Evolutionary conservation across 92 coral and sea anemone species (phyloP).

Genomic region (Palythoa grandis): DNA sequence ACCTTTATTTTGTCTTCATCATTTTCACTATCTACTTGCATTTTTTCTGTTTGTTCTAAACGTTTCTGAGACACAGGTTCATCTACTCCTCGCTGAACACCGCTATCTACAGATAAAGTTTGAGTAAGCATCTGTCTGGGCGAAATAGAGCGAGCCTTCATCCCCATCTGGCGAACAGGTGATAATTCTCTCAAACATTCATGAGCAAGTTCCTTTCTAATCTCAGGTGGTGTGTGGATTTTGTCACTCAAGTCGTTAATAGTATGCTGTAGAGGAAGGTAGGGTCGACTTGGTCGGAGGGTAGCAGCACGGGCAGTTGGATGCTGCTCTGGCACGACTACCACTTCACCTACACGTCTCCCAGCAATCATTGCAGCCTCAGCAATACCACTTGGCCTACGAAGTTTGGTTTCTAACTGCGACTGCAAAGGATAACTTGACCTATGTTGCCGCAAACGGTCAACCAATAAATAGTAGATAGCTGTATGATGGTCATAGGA

Average conservation of each 20-base stretch:
- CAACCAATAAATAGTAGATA: conserved; percentile 90
- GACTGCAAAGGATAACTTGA: conserved; percentile 91
- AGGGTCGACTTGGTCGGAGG: conserved; percentile 72
- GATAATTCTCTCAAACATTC: conserved; percentile 89
- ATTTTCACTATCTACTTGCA: conserved; percentile 28
- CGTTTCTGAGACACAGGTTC: neutral
- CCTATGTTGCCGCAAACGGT: conserved; percentile 87
- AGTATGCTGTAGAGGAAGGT: conserved; percentile 84
- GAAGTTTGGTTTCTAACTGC: conserved; percentile 85
- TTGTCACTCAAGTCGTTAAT: conserved; percentile 84
- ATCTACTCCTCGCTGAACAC: conserved; percentile 56
- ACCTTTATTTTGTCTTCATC: conserved; percentile 65
- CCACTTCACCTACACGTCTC: conserved; percentile 53
- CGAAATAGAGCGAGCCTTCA: conserved; percentile 64
- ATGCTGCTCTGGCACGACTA: conserved; percentile 57
- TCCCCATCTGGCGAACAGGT: conserved; percentile 76
- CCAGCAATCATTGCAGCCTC: conserved; percentile 93
- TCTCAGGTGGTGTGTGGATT: conserved; percentile 97
- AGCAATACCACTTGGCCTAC: conserved; percentile 98
- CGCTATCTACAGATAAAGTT: conserved; percentile 63
- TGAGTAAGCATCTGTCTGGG: conserved; percentile 76
- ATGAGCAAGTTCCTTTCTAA: conserved; percentile 92
- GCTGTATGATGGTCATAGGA: conserved; percentile 97
- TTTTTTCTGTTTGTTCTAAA: conserved; percentile 32
- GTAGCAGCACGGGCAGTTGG: conserved; percentile 70